These are phyloP conservation scores for Sarotherodon lohbergeri DNA, from an alignment of 2,113 vertebrate genomes.

Conservation along the genomic window DNA sequence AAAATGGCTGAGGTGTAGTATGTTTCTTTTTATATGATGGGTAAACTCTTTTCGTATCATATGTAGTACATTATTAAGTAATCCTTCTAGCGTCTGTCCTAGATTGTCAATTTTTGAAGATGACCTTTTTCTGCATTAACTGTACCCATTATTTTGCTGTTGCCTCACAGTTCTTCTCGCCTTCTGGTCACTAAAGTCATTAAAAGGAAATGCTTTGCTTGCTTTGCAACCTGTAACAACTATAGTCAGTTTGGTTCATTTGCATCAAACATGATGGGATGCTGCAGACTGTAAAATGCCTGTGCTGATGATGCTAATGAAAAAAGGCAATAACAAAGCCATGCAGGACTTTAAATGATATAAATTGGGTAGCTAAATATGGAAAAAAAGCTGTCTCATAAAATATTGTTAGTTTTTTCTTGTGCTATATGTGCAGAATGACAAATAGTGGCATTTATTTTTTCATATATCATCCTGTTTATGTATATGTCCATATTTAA, in stretches of 20 bases:
- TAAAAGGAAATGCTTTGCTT: background rate
- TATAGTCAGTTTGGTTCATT: background rate
- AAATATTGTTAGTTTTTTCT: background rate
- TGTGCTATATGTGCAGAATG: background rate
- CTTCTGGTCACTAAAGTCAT: background rate
- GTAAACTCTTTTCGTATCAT: background rate
- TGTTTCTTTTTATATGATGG: background rate
- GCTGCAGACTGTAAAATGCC: background rate
- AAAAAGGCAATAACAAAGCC: background rate
- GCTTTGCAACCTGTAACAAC: background rate
- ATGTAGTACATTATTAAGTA: background rate
- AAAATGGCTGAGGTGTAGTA: background rate
- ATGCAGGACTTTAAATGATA: background rate
- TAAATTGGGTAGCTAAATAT: background rate
- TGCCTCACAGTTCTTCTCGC: background rate
- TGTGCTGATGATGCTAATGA: background rate
- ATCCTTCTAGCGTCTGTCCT: background rate
- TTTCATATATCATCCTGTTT: background rate
- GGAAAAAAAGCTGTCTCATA: background rate
- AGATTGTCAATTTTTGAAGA: background rate
- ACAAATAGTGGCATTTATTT: background rate
- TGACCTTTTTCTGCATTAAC: conserved; percentile 3
- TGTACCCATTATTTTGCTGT: background rate
- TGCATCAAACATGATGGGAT: background rate
- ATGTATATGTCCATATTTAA: background rate